Evolutionary conservation across 1,140 invertebrate species (phyloP), one percentile per base, ranked within the genome.

Genomic region (Drosophila tristis): DNA sequence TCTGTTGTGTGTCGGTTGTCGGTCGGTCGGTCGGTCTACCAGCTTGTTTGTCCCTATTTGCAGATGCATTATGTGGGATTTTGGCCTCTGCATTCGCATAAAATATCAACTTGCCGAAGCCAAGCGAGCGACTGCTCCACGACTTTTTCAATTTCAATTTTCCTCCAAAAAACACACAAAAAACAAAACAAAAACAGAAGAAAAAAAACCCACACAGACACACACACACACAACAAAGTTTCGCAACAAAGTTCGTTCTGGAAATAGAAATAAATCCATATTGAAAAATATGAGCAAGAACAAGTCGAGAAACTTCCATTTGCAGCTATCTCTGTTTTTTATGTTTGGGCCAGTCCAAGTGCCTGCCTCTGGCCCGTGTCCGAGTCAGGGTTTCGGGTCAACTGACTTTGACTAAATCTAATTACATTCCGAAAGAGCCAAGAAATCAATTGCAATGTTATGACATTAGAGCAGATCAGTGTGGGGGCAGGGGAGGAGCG

Each of bases 11-110:
- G 35, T 39, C 35, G 35, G 35, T 39, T n/a, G n/a, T n/a, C n/a
- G n/a, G n/a, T n/a, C n/a, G n/a, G n/a, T n/a, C n/a, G 0, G 31
- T 11, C 31, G 35, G 35, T 39, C 11, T 39, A 39, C 35, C 35
- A 13, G 35, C 49, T 45, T 72, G 29, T 43, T 74, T 74, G 66
- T 57, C 16, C 66, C 73, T 67, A 71, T 79, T 86, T 71, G 81
- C 72, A 81, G 82, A 77, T 86, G 82, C 82, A 87, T 86, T 86
- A 87, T 78, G 74, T 82, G 43, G 82, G 82, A 81, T 86, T 82
- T 29, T 86, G 70, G 51, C 44, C 67, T 42, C 71, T 86, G 82
- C 78, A 86, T 87, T 78, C 74, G 77, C 87, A 87, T 81, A 86
- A 78, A 78, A 87, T 87, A 81, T 87, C 82, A 87, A 86, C 55